Conservation (phyloP, 2,888 invertebrate species). For the Loripinus fragilis region DNA sequence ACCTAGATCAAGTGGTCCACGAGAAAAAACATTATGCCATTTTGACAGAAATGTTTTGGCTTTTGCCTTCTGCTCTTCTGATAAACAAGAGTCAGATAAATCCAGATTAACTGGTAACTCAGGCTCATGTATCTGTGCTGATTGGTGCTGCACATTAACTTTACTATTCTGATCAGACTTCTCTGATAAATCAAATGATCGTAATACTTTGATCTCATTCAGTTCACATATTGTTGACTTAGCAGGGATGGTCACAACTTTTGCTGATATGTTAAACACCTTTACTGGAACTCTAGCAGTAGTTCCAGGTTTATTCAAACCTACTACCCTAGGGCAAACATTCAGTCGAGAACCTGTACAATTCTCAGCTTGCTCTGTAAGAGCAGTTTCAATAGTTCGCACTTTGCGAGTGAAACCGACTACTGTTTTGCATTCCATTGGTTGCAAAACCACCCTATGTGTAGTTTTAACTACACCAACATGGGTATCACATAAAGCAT, state of each 20-base stretch:
- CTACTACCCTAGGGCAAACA: constrained; percentile 26
- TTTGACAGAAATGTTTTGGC: constrained; percentile 15
- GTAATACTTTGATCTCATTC: constrained; percentile 23
- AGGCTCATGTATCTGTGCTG: background rate
- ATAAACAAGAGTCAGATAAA: constrained; percentile 3
- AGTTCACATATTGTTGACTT: constrained; percentile 21
- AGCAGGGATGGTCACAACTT: constrained; percentile 13
- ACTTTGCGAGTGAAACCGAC: constrained; percentile 10
- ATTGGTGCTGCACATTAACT: background rate
- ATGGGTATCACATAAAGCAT: background rate
- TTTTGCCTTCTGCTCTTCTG: constrained; percentile 9
- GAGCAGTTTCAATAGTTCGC: constrained; percentile 7
- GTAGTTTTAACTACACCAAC: constrained; percentile 21
- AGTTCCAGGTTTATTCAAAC: constrained; percentile 25
- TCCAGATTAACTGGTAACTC: background rate
- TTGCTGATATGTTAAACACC: constrained; percentile 23
- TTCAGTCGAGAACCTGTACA: background rate
- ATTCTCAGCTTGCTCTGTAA: constrained; percentile 8
- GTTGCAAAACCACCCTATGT: background rate
- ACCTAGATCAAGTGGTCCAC: constrained; percentile 17
- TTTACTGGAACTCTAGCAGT: constrained; percentile 27
- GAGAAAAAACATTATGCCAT: constrained; percentile 20
- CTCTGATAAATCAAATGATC: background rate
- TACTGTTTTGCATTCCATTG: constrained; percentile 29
- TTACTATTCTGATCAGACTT: background rate